Conservation (phyloP, 2,113 vertebrate genomes). For the Micronycteris hirsuta region DNA sequence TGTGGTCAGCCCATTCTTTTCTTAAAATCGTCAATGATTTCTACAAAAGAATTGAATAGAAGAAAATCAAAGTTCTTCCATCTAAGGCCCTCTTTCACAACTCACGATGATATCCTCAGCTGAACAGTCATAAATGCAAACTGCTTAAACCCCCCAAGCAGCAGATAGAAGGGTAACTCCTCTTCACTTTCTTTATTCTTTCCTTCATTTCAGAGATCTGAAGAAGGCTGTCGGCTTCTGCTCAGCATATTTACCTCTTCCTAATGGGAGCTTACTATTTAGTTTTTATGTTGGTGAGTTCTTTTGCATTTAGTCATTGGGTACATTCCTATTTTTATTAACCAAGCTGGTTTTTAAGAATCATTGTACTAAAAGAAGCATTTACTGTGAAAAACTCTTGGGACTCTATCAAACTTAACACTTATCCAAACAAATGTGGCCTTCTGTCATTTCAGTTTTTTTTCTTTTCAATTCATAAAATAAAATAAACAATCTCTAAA, state of each 20-base stretch:
- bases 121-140: background rate
- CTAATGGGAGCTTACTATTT: background rate
- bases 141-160: background rate
- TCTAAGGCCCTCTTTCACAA: background rate
- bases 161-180: background rate
- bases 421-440: background rate
- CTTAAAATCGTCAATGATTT: background rate
- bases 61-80: background rate
- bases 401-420: background rate
- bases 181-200: background rate
- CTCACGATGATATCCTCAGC: background rate
- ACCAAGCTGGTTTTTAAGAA: background rate
- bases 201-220: background rate
- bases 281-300: background rate
- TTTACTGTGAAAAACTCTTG: background rate
- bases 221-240: background rate
- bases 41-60: background rate
- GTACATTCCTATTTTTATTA: background rate
- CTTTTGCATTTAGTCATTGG: background rate
- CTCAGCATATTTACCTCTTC: background rate
- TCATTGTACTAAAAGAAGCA: background rate
- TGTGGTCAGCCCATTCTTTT: background rate
- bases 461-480: conserved; percentile 9
- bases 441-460: background rate
- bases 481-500: conserved; percentile 9